Evolutionary conservation across 37 sponge, comb jelly and placozoan genomes (phyloP), one percentile per base, ranked within the genome.

Genomic region (Amphimedon queenslandica): DNA sequence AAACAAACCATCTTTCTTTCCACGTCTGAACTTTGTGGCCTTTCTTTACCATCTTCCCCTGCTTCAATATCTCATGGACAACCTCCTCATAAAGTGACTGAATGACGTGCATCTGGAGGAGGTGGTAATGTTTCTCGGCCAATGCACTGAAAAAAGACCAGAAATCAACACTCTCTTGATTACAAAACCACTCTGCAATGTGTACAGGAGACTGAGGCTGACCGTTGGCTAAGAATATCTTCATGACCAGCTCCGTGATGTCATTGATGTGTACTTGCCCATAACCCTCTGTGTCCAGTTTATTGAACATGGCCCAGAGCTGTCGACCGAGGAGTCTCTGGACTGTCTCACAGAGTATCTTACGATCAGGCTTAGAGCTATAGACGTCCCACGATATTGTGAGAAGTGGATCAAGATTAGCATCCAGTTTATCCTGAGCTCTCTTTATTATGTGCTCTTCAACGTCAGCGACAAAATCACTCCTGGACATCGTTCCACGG

Each of bases 1-100:
- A 74, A 0, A 77, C 73, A 42, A 87, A 87, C 67, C 64, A 81
- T 28, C 88, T 77, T 30, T 55, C 69, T 60, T 87, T 87, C 88
- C 88, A 87, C 47, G 65, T 77, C 72, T 57, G 77, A 20, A 81
- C 67, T 10, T 63, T 37, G 55, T 87, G 88, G 6, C 88, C 88
- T 41, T 82, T 87, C 74, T 87, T 87, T 32, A 31, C 73, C 69
- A 87, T 34, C 61, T 42, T 81, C 0, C 88, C 88, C 8, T 58
- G 21, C 57, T 66, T 76, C 10, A 87, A 37, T 3, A 82, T n/a
- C 70, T 83, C 81, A 61, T 70, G 38, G 24, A 80, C 27, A n/a
- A 55, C 55, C 57, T 80, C 80, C 21, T 60, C 27, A n/a, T 60
- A 25, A 11, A 60, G 61, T 5, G 8, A 6, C 28, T 42, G 53